Conservation (phyloP, 2,888 invertebrate species). For the Sceliomorpha sp. region DNA sequence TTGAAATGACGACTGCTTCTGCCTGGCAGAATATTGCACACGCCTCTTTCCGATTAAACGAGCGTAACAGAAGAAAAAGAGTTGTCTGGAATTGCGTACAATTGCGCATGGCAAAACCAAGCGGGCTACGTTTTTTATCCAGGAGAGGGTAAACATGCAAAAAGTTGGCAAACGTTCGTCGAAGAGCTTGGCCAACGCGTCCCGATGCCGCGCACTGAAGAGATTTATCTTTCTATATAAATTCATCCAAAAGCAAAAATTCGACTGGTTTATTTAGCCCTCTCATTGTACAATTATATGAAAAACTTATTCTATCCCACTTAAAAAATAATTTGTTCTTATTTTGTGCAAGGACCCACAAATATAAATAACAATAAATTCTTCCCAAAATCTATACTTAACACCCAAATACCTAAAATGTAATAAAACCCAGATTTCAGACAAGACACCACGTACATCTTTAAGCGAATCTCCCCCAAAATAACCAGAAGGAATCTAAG, state of each 20-base stretch:
- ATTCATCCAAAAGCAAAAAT: constrained; percentile 1
- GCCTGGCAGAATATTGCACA: too few species aligned
- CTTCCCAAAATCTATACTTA: too few species aligned
- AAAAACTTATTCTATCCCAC: too few species aligned
- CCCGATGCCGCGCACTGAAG: constrained; percentile 15
- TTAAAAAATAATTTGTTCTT: too few species aligned
- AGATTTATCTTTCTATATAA: constrained; percentile 25
- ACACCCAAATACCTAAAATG: too few species aligned
- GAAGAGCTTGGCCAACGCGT: constrained; percentile 26
- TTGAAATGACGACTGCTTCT: too few species aligned
- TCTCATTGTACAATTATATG: background rate
- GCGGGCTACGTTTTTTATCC: constrained; percentile 19
- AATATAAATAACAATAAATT: too few species aligned
- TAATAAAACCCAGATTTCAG: too few species aligned
- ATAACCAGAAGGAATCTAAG: too few species aligned
- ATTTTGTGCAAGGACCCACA: too few species aligned
- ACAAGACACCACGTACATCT: too few species aligned
- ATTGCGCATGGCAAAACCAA: constrained; percentile 12
- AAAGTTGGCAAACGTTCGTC: constrained; percentile 39
- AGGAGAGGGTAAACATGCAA: constrained; percentile 26
- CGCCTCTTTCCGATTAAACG: constrained; percentile 32
- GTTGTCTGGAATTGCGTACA: background rate
- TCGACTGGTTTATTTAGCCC: constrained; percentile 15
- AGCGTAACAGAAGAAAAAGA: constrained; percentile 20
- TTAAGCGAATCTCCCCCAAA: too few species aligned